phyloP scores from a whole-genome alignment of 2,113 vertebrate species.

The Gadus macrocephalus region DNA sequence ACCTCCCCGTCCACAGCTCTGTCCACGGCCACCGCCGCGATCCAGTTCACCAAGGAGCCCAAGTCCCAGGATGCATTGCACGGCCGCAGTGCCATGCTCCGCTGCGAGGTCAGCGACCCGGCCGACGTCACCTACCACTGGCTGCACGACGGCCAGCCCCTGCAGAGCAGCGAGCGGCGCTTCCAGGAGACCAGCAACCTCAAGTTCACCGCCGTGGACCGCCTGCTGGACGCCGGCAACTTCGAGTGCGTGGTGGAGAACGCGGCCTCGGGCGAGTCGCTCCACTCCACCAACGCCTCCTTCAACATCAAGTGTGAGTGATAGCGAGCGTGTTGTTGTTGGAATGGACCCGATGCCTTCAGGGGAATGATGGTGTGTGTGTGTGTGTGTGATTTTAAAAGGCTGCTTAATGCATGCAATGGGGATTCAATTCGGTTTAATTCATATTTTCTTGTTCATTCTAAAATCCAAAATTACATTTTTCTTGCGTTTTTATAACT shows the following conservation, averaged over 20 bases:
- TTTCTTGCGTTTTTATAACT: too few species aligned
- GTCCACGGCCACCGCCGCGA: slow-evolving; percentile 58
- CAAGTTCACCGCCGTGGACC: slow-evolving; percentile 84
- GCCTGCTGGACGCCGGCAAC: slow-evolving; percentile 78
- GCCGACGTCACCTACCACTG: slow-evolving; percentile 70
- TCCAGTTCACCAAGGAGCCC: slow-evolving; percentile 90
- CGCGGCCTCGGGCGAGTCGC: slow-evolving; percentile 64
- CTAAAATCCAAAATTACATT: too few species aligned
- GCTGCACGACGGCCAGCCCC: slow-evolving; percentile 73
- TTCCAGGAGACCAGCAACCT: slow-evolving; percentile 89
- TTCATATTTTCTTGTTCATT: too few species aligned
- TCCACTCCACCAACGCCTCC: slow-evolving; percentile 79
- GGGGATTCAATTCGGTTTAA: too few species aligned
- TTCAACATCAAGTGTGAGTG: slow-evolving; percentile 99
- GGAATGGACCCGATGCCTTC: too few species aligned
- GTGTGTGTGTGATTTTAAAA: too few species aligned
- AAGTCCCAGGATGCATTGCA: slow-evolving; percentile 94
- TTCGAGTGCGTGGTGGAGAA: slow-evolving; percentile 85
- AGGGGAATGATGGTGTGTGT: too few species aligned
- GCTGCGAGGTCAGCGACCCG: slow-evolving; percentile 84
- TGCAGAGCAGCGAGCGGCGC: slow-evolving; percentile 77
- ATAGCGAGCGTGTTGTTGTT: slow-evolving; percentile 9
- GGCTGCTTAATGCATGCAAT: too few species aligned
- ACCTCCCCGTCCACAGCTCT: slow-evolving; percentile 50
- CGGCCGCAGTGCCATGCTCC: slow-evolving; percentile 91